A percentile compares a stretch with the other conserved stretches of the same genome.
Conservation (phyloP, 2,797 vertebrate species). For the Prunella strophiata region DNA sequence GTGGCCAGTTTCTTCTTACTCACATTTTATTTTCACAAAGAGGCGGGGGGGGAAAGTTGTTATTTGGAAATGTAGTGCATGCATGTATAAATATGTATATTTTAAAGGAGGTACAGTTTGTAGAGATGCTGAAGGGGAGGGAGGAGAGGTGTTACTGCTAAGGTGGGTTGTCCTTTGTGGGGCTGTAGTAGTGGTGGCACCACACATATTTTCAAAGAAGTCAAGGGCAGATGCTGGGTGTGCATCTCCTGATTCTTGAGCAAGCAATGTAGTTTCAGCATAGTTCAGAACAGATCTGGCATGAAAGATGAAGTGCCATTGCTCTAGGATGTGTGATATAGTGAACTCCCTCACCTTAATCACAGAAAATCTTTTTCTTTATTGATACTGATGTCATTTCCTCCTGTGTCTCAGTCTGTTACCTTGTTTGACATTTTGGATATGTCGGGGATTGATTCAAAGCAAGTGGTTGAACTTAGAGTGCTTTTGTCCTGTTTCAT, state of each 20-base stretch:
- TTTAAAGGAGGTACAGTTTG: background rate
- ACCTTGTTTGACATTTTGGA: background rate
- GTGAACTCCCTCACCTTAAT: background rate
- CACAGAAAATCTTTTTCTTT: background rate
- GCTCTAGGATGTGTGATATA: background rate
- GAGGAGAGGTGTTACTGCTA: background rate
- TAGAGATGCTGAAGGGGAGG: background rate
- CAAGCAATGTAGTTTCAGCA: background rate
- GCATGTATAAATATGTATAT: rapidly evolving
- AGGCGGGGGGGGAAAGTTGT: rapidly evolving
- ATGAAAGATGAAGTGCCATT: background rate
- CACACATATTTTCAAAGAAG: background rate
- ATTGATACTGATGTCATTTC: background rate
- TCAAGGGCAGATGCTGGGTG: background rate
- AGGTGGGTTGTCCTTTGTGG: background rate
- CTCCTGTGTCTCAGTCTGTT: background rate
- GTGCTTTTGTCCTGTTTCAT: background rate
- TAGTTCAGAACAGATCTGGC: background rate
- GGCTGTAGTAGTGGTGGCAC: background rate
- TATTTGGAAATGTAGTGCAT: background rate
- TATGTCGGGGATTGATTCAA: background rate
- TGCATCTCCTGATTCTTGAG: background rate
- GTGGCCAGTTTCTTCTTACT: background rate
- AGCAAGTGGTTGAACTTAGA: background rate
- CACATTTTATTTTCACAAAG: background rate